Conservation (phyloP, 2,113 vertebrate genomes). For the Gambusia affinis region DNA sequence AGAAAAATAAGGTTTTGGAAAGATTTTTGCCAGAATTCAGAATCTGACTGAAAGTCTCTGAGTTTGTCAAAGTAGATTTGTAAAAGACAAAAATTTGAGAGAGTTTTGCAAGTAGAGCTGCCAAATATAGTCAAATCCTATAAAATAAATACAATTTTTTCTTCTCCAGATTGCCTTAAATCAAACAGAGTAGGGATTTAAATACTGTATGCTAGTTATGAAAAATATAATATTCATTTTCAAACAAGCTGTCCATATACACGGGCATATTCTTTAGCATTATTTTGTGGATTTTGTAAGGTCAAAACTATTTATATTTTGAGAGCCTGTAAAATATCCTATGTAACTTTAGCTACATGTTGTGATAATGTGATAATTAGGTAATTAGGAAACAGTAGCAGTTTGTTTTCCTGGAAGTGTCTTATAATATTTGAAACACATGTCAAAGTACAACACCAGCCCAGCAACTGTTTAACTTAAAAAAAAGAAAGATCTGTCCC, state of each 20-base stretch:
- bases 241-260: not conserved
- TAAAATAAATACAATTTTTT: not conserved
- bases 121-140: not conserved
- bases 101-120: not conserved
- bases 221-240: not conserved
- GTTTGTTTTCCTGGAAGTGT: not conserved
- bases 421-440: slow-evolving; percentile 2
- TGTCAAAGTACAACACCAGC: slow-evolving; percentile 8
- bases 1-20: not conserved
- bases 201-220: not conserved
- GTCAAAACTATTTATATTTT: not conserved
- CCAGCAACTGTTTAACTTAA: slow-evolving; percentile 26
- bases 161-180: not conserved
- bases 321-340: not conserved
- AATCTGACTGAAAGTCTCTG: not conserved
- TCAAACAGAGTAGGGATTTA: not conserved
- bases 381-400: not conserved
- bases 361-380: not conserved
- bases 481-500: slow-evolving; percentile 7
- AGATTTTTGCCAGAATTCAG: not conserved
- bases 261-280: not conserved
- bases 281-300: not conserved
- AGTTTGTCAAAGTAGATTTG: not conserved
- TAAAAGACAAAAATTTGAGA: not conserved
- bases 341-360: not conserved